These are phyloP conservation scores for Diplogasteroides magnus DNA, from an alignment of 1,140 invertebrate genomes.

Conservation along the genomic window DNA sequence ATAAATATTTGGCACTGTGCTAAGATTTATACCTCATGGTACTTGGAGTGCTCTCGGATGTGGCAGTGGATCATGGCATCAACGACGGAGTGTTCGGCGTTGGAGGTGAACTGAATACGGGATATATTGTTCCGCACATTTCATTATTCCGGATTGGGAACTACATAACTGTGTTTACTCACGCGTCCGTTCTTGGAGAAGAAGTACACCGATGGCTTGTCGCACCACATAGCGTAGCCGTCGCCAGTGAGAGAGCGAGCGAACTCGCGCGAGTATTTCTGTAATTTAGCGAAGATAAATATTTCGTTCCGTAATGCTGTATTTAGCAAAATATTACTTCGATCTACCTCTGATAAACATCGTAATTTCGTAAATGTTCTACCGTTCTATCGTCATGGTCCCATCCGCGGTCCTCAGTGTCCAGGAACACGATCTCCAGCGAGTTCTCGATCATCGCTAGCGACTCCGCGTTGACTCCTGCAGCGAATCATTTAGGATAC, in stretches of 20 bases:
- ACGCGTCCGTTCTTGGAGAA: conserved; percentile 39
- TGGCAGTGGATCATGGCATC: conserved; percentile 41
- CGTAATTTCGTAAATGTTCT: too few species aligned
- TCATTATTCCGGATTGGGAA: background rate
- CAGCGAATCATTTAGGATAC: too few species aligned
- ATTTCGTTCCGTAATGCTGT: background rate
- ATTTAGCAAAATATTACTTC: conserved; percentile 3
- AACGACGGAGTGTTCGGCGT: conserved; percentile 38
- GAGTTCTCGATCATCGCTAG: conserved; percentile 33
- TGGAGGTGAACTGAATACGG: conserved; percentile 34
- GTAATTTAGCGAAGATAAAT: conserved; percentile 12
- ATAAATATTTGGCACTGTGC: too few species aligned
- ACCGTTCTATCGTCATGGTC: too few species aligned
- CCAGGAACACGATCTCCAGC: conserved; percentile 37
- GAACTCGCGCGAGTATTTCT: conserved; percentile 32
- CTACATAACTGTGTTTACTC: background rate
- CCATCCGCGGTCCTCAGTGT: too few species aligned
- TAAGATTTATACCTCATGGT: too few species aligned
- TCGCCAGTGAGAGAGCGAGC: conserved; percentile 33
- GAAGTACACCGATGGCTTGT: conserved; percentile 37
- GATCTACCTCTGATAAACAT: too few species aligned
- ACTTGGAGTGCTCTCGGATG: conserved; percentile 40
- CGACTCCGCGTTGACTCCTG: conserved; percentile 32
- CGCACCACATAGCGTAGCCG: conserved; percentile 38
- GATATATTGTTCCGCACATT: too few species aligned